Percentiles rank a stretch among this genome's conserved stretches.
Conservation (phyloP, 2,888 invertebrate genomes). For the Meteorus cinctellus region DNA sequence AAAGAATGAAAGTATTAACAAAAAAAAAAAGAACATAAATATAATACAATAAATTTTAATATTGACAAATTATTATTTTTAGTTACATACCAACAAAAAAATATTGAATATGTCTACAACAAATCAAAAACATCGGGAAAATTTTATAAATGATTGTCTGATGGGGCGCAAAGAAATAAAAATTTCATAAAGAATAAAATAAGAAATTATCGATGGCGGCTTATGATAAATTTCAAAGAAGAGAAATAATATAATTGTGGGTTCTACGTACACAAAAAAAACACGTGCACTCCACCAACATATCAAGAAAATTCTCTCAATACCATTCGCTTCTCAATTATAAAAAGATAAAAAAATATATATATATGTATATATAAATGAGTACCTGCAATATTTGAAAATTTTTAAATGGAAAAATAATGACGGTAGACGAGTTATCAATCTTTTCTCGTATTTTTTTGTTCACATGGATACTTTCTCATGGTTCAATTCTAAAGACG, state of each 20-base stretch:
- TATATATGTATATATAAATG: neutral
- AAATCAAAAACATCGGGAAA: neutral
- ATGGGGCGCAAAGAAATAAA: neutral
- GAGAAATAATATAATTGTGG: neutral
- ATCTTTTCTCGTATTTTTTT: neutral
- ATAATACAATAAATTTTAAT: neutral
- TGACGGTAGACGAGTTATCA: neutral
- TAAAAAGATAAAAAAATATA: neutral
- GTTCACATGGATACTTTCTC: constrained; percentile 19
- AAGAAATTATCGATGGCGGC: neutral
- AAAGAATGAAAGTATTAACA: no score
- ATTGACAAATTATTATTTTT: constrained; percentile 8
- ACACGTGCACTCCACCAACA: neutral
- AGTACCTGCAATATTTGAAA: neutral
- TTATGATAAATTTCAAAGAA: neutral
- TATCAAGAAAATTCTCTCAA: neutral
- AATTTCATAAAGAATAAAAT: neutral
- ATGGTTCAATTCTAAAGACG: neutral
- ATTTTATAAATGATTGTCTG: neutral
- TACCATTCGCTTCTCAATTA: neutral
- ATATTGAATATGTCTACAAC: neutral
- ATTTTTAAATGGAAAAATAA: constrained; percentile 19
- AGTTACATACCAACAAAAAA: neutral
- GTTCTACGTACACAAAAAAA: neutral
- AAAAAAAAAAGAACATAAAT: neutral